phyloP scores from a whole-genome alignment of 2,888 invertebrate species.

The Allacma fusca region DNA sequence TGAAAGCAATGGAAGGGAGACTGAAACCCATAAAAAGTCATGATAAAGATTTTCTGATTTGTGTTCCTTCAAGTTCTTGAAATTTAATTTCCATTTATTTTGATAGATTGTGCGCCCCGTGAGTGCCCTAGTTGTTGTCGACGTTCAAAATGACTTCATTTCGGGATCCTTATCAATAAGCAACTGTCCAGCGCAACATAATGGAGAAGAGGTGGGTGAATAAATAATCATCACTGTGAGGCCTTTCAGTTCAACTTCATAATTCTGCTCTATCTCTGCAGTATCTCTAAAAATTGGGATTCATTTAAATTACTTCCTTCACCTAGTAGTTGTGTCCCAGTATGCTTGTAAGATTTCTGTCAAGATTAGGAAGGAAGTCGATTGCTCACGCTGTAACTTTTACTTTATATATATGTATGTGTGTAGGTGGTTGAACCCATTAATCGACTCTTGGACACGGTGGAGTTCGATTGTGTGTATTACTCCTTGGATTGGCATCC shows the following conservation, averaged over 20 bases:
- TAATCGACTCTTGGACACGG: slow-evolving; percentile 81
- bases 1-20: too few species aligned
- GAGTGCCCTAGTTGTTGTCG: slow-evolving; percentile 89
- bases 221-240: not conserved
- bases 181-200: slow-evolving; percentile 90
- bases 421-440: slow-evolving; percentile 85
- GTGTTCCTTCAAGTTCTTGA: not conserved
- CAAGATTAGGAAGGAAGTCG: too few species aligned
- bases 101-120: slow-evolving; percentile 81
- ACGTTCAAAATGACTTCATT: slow-evolving; percentile 98
- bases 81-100: slow-evolving; percentile 48
- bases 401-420: not conserved
- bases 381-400: too few species aligned
- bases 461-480: slow-evolving; percentile 85
- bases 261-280: too few species aligned
- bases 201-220: slow-evolving; percentile 78
- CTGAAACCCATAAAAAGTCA: too few species aligned
- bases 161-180: slow-evolving; percentile 91
- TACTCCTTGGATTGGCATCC: slow-evolving; percentile 96
- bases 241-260: too few species aligned
- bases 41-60: not conserved
- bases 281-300: too few species aligned
- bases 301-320: too few species aligned
- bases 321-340: too few species aligned
- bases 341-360: slow-evolving; percentile 6